Conservation (phyloP, 2,797 vertebrate genomes). For the Centropyge bicolor region DNA sequence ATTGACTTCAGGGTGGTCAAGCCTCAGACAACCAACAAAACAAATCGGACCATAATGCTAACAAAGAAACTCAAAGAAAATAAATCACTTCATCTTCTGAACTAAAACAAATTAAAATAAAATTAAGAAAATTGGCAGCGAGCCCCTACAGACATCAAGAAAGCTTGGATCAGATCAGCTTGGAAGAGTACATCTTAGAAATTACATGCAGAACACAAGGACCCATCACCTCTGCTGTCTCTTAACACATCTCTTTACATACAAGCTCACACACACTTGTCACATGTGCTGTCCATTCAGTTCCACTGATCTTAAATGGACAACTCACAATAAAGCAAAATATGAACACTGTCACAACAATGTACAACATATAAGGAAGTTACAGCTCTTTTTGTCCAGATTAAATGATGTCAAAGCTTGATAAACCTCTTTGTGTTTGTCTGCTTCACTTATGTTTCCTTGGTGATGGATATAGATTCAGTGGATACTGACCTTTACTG, state of each 20-base stretch:
- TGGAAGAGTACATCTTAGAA: neutral
- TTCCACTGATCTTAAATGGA: neutral
- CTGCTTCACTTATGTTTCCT: neutral
- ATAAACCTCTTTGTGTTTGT: neutral
- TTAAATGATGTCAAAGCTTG: neutral
- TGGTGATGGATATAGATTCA: neutral
- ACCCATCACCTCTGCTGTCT: neutral
- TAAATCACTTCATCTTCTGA: neutral
- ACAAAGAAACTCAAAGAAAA: slow-evolving; percentile 5
- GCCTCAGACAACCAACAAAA: slow-evolving; percentile 1
- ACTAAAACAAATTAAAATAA: neutral
- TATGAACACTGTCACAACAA: neutral
- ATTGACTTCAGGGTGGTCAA: slow-evolving; percentile 23
- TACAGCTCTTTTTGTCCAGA: neutral
- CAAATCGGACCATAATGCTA: neutral
- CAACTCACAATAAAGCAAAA: neutral
- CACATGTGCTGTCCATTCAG: neutral
- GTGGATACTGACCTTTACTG: neutral
- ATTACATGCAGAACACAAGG: neutral
- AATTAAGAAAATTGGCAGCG: neutral
- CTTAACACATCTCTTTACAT: neutral
- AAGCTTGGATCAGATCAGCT: slow-evolving; percentile 2
- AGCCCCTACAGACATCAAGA: neutral
- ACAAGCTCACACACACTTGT: neutral
- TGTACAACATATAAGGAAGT: neutral